Evolutionary conservation across 1,140 invertebrate genomes (phyloP).

Genomic region (Drosophila melanogaster): Release_6_plus_ISO1_MT NT_037436.4:15912501-15913000

Average conservation of each 20-base stretch:
- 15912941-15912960: constrained; percentile 7
- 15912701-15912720: constrained; percentile 31
- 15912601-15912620: constrained; percentile 1
- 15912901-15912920: constrained; percentile 51
- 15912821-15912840: not conserved
- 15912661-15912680: constrained; percentile 62
- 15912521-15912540: constrained; percentile 28
- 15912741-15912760: constrained; percentile 62
- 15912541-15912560: constrained; percentile 16
- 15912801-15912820: not conserved
- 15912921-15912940: constrained; percentile 43
- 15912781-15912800: constrained; percentile 46
- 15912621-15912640: constrained; percentile 33
- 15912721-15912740: constrained; percentile 68
- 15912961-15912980: constrained; percentile 19
- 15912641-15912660: constrained; percentile 38
- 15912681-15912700: constrained; percentile 44
- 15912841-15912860: not conserved
- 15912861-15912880: constrained; percentile 34
- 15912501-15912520: not conserved
- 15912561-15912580: constrained; percentile 15
- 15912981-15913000: constrained; percentile 38
- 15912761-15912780: constrained; percentile 43
- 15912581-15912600: constrained; percentile 13
- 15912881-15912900: constrained; percentile 57